Evolutionary conservation across 2,888 invertebrate species (phyloP), one percentile per base, ranked within the genome.

Genomic region (Lasioglossum leucozonium): DNA sequence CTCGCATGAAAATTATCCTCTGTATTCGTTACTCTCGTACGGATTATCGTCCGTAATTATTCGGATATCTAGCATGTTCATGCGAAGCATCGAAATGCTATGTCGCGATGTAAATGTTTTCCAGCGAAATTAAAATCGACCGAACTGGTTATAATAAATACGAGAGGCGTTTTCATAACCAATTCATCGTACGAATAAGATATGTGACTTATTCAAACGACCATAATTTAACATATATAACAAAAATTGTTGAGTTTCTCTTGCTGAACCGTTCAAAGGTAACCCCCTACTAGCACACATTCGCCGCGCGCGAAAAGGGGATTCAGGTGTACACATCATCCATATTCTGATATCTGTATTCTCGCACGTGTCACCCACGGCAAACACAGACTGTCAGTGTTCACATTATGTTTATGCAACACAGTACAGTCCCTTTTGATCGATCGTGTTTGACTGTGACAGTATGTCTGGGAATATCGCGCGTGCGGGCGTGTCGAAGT

Each of bases 361-460:
- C 62, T 30, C 62, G 16, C 62, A 62, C 30, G n/a, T 55, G n/a
- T 55, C n/a, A 55, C 55, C 55, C n/a, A 18, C 62, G 62, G 62
- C 62, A 62, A 62, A 62, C 30, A 62, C 30, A 30, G 62, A 62
- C 30, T 30, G 62, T 30, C 62, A 18, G 62, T 30, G 62, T 62
- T 30, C 62, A 8, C 62, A 62, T 62, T 62, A 62, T 62, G 62
- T 62, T 62, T 30, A 62, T 62, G 62, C 62, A 30, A 30, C 26
- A 30, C 26, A 6, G 62, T 30, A 18, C 2, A 62, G 62, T 30
- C 62, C 6, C n/a, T 30, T 62, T 62, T 62, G 62, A 62, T 62
- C 62, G 62, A 62, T 62, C 30, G 62, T 30, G 30, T 62, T 62
- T 62, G 62, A 62, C 62, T 62, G 62, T 62, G 30, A 62, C 62